Evolutionary conservation across 1,140 invertebrate species (phyloP).

Genomic region (Achroia grisella): DNA sequence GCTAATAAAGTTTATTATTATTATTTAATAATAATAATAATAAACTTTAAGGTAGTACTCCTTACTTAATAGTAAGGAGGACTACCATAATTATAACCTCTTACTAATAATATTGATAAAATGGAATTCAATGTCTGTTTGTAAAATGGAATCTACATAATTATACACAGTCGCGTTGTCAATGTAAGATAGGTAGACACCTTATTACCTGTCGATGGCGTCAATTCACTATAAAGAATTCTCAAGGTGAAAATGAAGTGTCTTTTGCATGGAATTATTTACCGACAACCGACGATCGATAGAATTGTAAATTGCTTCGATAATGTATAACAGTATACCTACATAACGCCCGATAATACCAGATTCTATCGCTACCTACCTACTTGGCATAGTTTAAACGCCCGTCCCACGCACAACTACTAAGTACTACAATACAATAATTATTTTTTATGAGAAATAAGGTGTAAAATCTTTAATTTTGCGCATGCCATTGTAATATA

Average conservation of each 20-base stretch:
- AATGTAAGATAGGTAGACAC: too few species aligned
- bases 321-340: slow-evolving; percentile 27
- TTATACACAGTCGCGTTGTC: not conserved
- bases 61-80: too few species aligned
- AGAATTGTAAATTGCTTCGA: slow-evolving; percentile 63
- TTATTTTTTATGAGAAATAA: slow-evolving; percentile 18
- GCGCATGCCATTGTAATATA: slow-evolving; percentile 31
- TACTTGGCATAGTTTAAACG: slow-evolving; percentile 26
- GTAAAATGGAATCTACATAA: not conserved
- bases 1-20: too few species aligned
- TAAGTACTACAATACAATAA: slow-evolving; percentile 18
- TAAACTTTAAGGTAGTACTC: too few species aligned
- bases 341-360: slow-evolving; percentile 8
- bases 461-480: slow-evolving; percentile 39
- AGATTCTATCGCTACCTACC: slow-evolving; percentile 2
- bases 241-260: slow-evolving; percentile 61
- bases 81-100: too few species aligned
- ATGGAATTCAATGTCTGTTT: too few species aligned
- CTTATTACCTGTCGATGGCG: not conserved
- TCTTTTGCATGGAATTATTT: slow-evolving; percentile 41
- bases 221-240: slow-evolving; percentile 31
- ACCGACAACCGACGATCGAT: slow-evolving; percentile 42
- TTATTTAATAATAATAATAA: too few species aligned
- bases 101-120: too few species aligned
- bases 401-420: slow-evolving; percentile 24